Base-by-base conservation (phyloP, 2,888 invertebrate genomes). In the Mamestra brassicae region DNA sequence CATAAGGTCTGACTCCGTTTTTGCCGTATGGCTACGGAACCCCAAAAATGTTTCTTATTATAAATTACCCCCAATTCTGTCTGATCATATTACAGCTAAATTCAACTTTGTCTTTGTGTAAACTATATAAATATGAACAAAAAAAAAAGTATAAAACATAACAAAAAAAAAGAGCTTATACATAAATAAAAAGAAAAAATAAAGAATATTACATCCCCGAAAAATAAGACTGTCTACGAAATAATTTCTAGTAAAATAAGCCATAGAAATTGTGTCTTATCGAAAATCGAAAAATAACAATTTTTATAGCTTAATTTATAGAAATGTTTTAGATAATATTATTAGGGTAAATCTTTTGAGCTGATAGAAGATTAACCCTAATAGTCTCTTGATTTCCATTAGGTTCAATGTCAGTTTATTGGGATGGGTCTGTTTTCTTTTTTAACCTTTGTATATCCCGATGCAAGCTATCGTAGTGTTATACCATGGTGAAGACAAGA, bases 141-240 rank as follows among this genome's bases (percentile, higher is more conserved):
- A 38, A 61, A 58, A 58, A 38, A 45, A 45, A 0, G 42, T 45
- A 61, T 26, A 62, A 61, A 45, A 26, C 45, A 13, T 45, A 61
- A 61, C 42, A 42, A 61, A 61, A n/a, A 5, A 61, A 62, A 45
- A 26, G 13, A 15, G 13, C 6, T 61, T 42, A 61, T n/a, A 61
- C 11, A 62, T 26, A 62, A 45, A 3, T 62, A 62, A 62, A 13
- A 60, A 42, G 0, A 45, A 26, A 13, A 13, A n/a, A 2, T 3
- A 38, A 36, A 60, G 6, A 7, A 26, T 62, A 45, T 62, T 26
- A 7, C 26, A 42, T 10, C 26, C 7, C 26, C 26, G 7, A 42
- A 45, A 62, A 45, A 60, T 60, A 60, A 26, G 45, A 45, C 62
- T 26, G 61, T 42, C 45, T 45, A 62, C 45, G 62, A 45, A 62